Conservation (phyloP, 2,113 vertebrate species). For the Chloropsis cyanopogon region DNA sequence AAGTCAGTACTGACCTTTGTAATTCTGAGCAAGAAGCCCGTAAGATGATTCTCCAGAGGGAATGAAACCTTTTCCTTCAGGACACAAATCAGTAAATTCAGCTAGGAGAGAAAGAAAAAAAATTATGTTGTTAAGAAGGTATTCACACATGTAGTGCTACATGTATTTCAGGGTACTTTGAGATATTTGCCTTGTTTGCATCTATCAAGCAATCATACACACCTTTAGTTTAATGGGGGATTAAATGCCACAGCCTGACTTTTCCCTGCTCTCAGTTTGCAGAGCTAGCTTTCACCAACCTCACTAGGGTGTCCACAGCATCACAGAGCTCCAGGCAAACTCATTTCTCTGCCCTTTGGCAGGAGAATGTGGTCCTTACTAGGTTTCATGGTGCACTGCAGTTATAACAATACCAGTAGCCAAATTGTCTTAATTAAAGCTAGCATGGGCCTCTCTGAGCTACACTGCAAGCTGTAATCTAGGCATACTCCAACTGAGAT, state of each 20-base stretch:
- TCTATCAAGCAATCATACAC: neutral
- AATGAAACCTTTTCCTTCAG: constrained; percentile 87
- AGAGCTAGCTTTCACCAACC: neutral
- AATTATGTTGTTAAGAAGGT: neutral
- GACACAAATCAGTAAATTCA: constrained; percentile 92
- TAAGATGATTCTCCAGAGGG: constrained; percentile 79
- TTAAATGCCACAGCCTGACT: neutral
- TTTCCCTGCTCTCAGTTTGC: neutral
- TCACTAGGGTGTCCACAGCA: neutral
- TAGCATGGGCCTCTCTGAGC: neutral
- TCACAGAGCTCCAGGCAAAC: neutral
- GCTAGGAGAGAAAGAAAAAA: constrained; percentile 71
- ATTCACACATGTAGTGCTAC: neutral
- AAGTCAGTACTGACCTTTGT: constrained; percentile 78
- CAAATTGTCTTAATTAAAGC: constrained; percentile 41
- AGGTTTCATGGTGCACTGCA: neutral
- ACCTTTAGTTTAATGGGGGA: neutral
- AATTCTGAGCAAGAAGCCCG: constrained; percentile 69
- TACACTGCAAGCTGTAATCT: neutral
- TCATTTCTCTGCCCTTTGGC: neutral
- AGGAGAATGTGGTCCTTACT: neutral
- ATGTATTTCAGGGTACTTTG: neutral
- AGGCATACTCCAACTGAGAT: neutral
- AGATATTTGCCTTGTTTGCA: neutral
- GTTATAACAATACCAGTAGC: constrained; percentile 26